These are phyloP conservation scores for Dendroctonus ponderosae DNA, from an alignment of 1,140 invertebrate genomes.

Conservation along the genomic window DNA sequence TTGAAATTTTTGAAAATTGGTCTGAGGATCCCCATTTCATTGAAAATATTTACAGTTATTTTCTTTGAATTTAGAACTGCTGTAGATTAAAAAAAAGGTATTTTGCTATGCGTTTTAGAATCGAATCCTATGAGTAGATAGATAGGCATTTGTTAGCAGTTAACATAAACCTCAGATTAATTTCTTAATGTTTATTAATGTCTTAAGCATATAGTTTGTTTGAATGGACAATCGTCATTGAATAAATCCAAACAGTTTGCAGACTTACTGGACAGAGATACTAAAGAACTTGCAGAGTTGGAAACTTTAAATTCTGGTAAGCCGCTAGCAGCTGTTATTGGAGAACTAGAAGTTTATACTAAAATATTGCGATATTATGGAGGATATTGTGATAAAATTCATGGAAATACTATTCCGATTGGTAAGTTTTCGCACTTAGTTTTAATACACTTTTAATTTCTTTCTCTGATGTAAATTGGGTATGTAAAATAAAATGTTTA, in stretches of 20 bases:
- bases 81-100: neutral
- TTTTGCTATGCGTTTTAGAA: no score
- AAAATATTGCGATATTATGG: conserved; percentile 80
- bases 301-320: conserved; percentile 92
- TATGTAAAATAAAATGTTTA: no score
- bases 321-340: conserved; percentile 63
- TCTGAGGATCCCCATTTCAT: no score
- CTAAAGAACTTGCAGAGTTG: conserved; percentile 66
- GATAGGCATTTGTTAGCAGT: neutral
- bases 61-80: neutral
- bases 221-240: no score
- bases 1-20: no score
- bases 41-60: neutral
- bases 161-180: no score
- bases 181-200: no score
- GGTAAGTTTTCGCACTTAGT: no score
- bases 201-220: no score
- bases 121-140: neutral
- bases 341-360: conserved; percentile 65
- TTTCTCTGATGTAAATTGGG: no score
- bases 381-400: conserved; percentile 89
- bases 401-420: conserved; percentile 83
- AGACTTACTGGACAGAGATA: conserved; percentile 73
- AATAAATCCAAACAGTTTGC: conserved; percentile 56
- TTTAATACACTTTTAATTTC: no score